These are phyloP conservation scores for Pentalonia nigronervosa DNA, from an alignment of 1,140 invertebrate species.

Conservation along the genomic window DNA sequence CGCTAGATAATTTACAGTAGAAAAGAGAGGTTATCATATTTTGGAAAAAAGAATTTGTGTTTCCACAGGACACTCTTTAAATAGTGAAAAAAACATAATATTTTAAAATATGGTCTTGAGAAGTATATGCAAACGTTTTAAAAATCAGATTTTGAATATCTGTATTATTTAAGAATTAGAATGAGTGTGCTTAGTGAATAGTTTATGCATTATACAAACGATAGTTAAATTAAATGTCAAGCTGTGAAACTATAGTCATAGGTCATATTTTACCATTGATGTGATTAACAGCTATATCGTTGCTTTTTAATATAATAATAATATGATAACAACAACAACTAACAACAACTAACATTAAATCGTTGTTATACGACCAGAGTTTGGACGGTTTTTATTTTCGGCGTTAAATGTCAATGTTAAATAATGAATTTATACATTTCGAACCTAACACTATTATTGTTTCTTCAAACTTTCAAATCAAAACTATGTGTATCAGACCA, in stretches of 20 bases:
- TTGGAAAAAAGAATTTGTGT: no score
- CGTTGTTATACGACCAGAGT: background rate
- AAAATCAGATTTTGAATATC: no score
- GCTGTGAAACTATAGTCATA: background rate
- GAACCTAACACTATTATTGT: background rate
- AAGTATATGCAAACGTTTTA: no score
- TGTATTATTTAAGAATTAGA: no score
- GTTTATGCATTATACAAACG: no score
- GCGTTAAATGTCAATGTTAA: background rate
- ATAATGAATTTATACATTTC: background rate
- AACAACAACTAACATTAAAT: constrained; percentile 6
- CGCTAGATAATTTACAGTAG: no score
- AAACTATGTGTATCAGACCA: background rate
- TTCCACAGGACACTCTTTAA: no score
- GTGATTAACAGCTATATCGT: background rate
- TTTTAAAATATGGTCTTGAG: no score
- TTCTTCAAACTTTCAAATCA: background rate
- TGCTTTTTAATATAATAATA: background rate
- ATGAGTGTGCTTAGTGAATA: no score
- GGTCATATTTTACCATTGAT: background rate
- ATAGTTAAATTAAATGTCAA: background rate
- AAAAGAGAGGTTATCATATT: no score
- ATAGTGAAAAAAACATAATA: no score
- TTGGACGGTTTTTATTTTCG: constrained; percentile 11
- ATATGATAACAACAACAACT: background rate